Evolutionary conservation across 2,113 vertebrate genomes (phyloP), one percentile per base, ranked within the genome.

Genomic region (Zapornia atra): DNA sequence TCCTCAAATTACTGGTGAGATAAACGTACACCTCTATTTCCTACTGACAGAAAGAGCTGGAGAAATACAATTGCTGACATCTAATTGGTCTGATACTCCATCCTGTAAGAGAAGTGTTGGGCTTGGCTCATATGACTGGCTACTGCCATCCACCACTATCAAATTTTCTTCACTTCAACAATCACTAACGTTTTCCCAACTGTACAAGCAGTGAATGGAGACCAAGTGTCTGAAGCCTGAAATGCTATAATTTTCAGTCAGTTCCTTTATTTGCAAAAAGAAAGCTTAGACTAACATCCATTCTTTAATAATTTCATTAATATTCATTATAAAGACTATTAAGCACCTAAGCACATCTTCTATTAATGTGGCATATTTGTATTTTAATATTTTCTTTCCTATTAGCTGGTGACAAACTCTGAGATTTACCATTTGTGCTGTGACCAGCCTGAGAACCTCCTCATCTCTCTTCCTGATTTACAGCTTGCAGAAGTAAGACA

Each of bases 391-490:
- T 90, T 94, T 68, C 24, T 86, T 61, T 92, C 18, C 11, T 60
- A 73, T 86, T 82, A 76, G 54, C 64, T 73, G 56, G 22, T 78
- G 76, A 89, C 80, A 87, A 91, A 71, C 29, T 26, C 26, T 76
- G 42, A 65, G 18, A 75, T 92, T 81, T 83, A 73, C 29, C 21
- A 40, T 78, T 92, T 91, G 34, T 84, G 46, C 72, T 17, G 7
- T 69, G 73, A 71, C 46, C 54, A 93, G 8, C 56, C 29, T 2
- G 8, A 95, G 56, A 90, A 83, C 6, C 14, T 94, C 22, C 50
- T 89, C 78, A 87, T 92, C 54, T 71, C 92, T 94, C 15, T 87
- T 95, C 10, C n/a, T 79, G 90, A 86, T 84, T 82, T 90, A 84
- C 63, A 79, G n/a, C 24, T 68, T n/a, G 17, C 13, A 76, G 64